Evolutionary conservation across 2,113 vertebrate species (phyloP).

Genomic region (Oncorhynchus clarkii): DNA sequence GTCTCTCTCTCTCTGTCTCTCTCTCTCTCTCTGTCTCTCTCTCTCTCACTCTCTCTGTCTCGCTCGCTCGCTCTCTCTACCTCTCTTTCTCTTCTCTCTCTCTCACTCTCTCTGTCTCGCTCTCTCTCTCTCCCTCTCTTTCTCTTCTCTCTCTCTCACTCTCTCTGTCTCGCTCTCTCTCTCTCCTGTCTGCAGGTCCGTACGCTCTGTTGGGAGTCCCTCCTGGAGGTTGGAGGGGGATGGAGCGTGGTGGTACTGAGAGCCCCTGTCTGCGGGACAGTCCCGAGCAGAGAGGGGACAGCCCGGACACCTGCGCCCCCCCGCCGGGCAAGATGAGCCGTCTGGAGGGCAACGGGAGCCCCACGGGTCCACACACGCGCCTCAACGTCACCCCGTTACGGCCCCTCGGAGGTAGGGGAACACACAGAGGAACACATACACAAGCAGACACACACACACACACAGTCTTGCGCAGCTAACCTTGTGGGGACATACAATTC

Average conservation of each 20-base stretch:
- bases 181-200: conserved; percentile 69
- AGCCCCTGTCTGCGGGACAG: conserved; percentile 84
- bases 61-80: too few species aligned
- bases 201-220: conserved; percentile 78
- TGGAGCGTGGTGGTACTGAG: conserved; percentile 81
- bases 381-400: conserved; percentile 81
- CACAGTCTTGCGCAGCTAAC: too few species aligned
- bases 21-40: too few species aligned
- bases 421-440: not conserved
- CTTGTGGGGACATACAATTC: not conserved
- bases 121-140: too few species aligned
- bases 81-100: too few species aligned
- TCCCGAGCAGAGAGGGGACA: conserved; percentile 80
- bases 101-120: too few species aligned
- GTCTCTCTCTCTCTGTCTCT: too few species aligned
- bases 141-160: not conserved
- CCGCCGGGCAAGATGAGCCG: conserved; percentile 81
- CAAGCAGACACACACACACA: too few species aligned
- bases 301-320: conserved; percentile 81
- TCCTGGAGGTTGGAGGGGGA: conserved; percentile 77
- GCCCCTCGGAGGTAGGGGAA: conserved; percentile 81
- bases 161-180: too few species aligned
- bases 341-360: conserved; percentile 89
- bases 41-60: too few species aligned
- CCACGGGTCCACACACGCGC: conserved; percentile 79